Evolutionary conservation across 2,888 invertebrate genomes (phyloP).

Genomic region (Limnephilus lunatus): DNA sequence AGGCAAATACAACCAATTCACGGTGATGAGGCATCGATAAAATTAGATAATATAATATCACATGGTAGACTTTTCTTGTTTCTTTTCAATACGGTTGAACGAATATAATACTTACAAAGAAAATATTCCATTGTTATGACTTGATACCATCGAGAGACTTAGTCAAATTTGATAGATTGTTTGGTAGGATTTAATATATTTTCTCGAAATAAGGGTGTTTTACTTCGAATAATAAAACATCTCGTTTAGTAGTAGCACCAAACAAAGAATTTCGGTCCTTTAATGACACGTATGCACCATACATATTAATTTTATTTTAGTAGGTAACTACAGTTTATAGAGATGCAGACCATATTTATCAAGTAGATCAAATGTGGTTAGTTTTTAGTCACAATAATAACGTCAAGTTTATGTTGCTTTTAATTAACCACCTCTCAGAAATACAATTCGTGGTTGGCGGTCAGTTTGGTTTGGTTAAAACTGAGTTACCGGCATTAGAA

Average conservation of each 20-base stretch:
- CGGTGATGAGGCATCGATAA: background rate
- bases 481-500: too few species aligned
- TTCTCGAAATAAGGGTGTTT: background rate
- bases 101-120: background rate
- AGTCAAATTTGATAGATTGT: background rate
- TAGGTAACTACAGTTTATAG: background rate
- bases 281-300: too few species aligned
- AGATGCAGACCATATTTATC: too few species aligned
- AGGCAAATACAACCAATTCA: background rate
- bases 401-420: too few species aligned
- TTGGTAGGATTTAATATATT: background rate
- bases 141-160: background rate
- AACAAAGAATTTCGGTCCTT: background rate
- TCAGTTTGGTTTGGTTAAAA: too few species aligned
- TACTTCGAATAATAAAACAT: too few species aligned
- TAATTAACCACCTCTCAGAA: too few species aligned
- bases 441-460: too few species aligned
- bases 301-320: background rate
- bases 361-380: background rate
- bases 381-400: background rate
- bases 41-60: background rate
- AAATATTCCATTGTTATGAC: background rate
- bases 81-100: background rate
- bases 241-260: too few species aligned
- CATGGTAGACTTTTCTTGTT: background rate